Evolutionary conservation across 2,888 invertebrate genomes (phyloP).

Genomic region (Caenorhabditis uteleia): DNA sequence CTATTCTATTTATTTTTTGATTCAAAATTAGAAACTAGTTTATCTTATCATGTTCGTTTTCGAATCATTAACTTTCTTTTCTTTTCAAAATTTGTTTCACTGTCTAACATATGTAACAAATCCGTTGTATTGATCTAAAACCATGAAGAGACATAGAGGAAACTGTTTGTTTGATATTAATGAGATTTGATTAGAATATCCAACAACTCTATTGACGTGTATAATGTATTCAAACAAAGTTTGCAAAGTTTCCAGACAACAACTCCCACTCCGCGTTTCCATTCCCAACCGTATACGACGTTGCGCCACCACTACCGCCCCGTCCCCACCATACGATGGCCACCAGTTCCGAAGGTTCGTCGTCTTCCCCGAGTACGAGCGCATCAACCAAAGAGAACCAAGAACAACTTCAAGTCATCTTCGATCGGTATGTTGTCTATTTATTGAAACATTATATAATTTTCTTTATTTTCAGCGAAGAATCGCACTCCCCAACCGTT

Average conservation of each 20-base stretch:
- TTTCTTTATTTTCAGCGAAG: conserved; percentile 20
- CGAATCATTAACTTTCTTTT: background rate
- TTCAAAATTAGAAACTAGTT: background rate
- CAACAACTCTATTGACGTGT: too few relatives aligned
- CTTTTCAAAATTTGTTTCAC: too few relatives aligned
- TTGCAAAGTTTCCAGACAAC: conserved; percentile 16
- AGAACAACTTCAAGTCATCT: conserved; percentile 36
- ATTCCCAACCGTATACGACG: conserved; percentile 26
- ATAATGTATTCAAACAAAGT: too few relatives aligned
- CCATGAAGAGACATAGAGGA: too few relatives aligned
- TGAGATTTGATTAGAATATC: too few relatives aligned
- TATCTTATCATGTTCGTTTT: background rate
- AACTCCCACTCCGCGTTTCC: conserved; percentile 26
- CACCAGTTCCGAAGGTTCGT: conserved; percentile 7
- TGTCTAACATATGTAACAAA: too few relatives aligned
- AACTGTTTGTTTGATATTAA: too few relatives aligned
- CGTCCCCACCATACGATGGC: conserved; percentile 16
- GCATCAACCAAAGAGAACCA: conserved; percentile 21
- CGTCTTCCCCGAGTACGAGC: conserved; percentile 16
- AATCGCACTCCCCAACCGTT: conserved; percentile 47
- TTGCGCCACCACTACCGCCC: conserved; percentile 35
- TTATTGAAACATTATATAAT: background rate
- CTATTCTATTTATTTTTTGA: too few relatives aligned
- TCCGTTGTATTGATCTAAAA: too few relatives aligned
- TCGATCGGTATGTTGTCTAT: conserved; percentile 31